Evolutionary conservation across 1,140 invertebrate species (phyloP).

Genomic region (Pomacea maculata): DNA sequence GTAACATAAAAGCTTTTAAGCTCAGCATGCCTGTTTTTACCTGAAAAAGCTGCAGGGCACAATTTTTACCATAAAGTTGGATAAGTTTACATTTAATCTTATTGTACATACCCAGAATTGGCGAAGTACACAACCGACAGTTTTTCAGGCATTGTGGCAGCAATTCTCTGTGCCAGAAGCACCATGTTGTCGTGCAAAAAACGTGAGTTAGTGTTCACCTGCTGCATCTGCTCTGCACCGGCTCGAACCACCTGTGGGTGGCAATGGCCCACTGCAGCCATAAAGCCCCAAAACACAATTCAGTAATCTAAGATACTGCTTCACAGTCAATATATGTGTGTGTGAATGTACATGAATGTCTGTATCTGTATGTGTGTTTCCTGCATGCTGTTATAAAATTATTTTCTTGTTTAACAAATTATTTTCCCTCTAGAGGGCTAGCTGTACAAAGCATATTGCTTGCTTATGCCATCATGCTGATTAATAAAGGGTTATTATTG

Average conservation of each 20-base stretch:
- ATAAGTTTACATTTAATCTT: too few relatives aligned
- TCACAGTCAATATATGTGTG: not conserved
- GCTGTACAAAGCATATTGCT: too few relatives aligned
- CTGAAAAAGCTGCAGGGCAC: too few relatives aligned
- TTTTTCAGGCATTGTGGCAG: conserved; percentile 75
- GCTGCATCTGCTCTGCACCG: conserved; percentile 87
- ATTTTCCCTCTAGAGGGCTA: too few relatives aligned
- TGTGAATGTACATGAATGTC: not conserved
- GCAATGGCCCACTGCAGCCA: conserved; percentile 90
- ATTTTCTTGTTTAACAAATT: too few relatives aligned
- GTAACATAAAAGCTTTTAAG: too few relatives aligned
- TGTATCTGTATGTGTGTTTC: not conserved
- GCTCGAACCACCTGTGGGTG: conserved; percentile 92
- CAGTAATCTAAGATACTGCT: not conserved
- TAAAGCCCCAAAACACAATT: not conserved
- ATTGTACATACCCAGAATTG: conserved; percentile 79
- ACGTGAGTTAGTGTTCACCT: conserved; percentile 91
- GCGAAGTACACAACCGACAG: conserved; percentile 95
- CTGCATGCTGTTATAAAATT: too few relatives aligned
- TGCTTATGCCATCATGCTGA: too few relatives aligned
- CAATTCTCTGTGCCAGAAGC: conserved; percentile 85
- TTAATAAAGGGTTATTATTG: too few relatives aligned
- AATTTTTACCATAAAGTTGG: too few relatives aligned
- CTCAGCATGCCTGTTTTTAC: too few relatives aligned
- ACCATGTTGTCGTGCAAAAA: conserved; percentile 97